Evolutionary conservation across 2,888 invertebrate genomes (phyloP).

Genomic region (Eubasilissa splendida): DNA sequence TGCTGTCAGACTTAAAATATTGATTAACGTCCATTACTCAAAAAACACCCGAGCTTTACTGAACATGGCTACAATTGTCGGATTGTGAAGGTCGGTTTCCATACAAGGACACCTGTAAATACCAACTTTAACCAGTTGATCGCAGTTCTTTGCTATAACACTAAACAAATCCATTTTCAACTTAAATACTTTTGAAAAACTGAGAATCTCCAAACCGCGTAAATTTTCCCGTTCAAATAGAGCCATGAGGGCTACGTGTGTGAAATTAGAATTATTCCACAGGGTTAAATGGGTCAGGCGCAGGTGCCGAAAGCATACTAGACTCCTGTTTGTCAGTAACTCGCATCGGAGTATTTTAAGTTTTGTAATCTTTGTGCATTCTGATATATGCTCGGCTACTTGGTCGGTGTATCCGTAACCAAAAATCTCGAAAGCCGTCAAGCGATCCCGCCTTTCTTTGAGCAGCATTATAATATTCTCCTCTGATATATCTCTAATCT

Average conservation of each 20-base stretch:
- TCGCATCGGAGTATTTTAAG: slow-evolving; percentile 69
- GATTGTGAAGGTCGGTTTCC: slow-evolving; percentile 61
- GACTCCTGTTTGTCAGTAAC: slow-evolving; percentile 66
- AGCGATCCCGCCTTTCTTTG: slow-evolving; percentile 63
- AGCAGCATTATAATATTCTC: slow-evolving; percentile 65
- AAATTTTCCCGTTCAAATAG: slow-evolving; percentile 64
- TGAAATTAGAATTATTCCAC: slow-evolving; percentile 69
- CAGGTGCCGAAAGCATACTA: slow-evolving; percentile 63
- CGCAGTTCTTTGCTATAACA: slow-evolving; percentile 68
- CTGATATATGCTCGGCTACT: slow-evolving; percentile 64
- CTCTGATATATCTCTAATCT: slow-evolving; percentile 65
- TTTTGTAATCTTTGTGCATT: slow-evolving; percentile 65
- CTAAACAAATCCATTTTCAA: slow-evolving; percentile 67
- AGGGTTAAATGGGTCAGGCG: slow-evolving; percentile 65
- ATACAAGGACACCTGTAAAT: slow-evolving; percentile 69
- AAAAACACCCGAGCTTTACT: slow-evolving; percentile 16
- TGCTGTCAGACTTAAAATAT: no score
- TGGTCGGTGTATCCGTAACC: slow-evolving; percentile 67
- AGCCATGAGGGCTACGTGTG: slow-evolving; percentile 64
- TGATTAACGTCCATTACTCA: not conserved
- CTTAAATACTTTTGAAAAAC: slow-evolving; percentile 67
- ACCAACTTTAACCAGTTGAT: slow-evolving; percentile 67
- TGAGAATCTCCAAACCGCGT: slow-evolving; percentile 65
- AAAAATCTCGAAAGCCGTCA: slow-evolving; percentile 66
- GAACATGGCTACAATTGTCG: slow-evolving; percentile 61